Conservation (phyloP, 2,888 invertebrate species). For the Mesorhabditis sp. region DNA sequence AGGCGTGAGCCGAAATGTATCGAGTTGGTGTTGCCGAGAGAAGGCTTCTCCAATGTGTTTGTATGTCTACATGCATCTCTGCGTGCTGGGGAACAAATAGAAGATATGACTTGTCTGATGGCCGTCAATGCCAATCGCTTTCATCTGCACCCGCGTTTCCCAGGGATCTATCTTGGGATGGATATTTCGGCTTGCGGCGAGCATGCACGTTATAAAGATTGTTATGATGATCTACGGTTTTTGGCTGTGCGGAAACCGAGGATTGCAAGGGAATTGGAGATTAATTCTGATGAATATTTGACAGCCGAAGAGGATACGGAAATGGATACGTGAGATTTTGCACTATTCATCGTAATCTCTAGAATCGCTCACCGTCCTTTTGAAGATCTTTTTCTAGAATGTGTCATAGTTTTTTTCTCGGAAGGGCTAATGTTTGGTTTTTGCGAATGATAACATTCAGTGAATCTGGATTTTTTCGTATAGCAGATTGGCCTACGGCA, state of each 20-base stretch:
- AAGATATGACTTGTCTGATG: conserved; percentile 1
- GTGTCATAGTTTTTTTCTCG: too few species aligned
- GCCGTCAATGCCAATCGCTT: not conserved
- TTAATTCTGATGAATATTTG: not conserved
- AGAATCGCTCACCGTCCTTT: too few species aligned
- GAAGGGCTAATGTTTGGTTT: too few species aligned
- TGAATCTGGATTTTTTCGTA: too few species aligned
- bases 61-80: not conserved
- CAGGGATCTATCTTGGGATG: not conserved
- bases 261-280: not conserved
- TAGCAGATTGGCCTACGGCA: too few species aligned
- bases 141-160: not conserved
- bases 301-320: not conserved
- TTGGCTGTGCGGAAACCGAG: not conserved
- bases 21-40: not conserved
- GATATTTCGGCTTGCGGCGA: not conserved
- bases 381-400: too few species aligned
- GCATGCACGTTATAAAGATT: too few species aligned
- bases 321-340: not conserved
- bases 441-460: too few species aligned
- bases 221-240: not conserved
- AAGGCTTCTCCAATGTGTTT: not conserved
- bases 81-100: not conserved
- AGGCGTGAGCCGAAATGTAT: not conserved
- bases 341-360: too few species aligned